phyloP scores from a whole-genome alignment of 1,140 invertebrate genomes.

The Phenacoccus solenopsis region DNA sequence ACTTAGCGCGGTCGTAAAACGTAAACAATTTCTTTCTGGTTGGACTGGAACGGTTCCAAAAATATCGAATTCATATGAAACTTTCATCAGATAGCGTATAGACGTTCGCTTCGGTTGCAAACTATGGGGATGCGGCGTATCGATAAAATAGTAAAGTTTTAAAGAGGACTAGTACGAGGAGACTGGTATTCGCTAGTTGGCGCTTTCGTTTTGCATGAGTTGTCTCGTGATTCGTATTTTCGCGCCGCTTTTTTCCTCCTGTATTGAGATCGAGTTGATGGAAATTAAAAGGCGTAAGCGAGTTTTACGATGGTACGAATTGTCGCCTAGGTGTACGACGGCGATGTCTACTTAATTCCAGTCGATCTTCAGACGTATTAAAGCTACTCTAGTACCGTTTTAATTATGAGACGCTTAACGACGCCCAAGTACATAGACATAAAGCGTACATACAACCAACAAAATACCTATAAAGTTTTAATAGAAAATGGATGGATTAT shows the following conservation, averaged over 20 bases:
- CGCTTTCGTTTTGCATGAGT: not conserved
- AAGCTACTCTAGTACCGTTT: not conserved
- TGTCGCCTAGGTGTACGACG: no score
- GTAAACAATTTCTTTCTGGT: not conserved
- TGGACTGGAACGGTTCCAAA: not conserved
- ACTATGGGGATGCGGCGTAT: no score
- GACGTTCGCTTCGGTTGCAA: no score
- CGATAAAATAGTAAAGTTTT: not conserved
- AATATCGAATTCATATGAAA: conserved; percentile 3
- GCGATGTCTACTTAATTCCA: no score
- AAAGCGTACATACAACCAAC: not conserved
- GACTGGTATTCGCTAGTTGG: not conserved
- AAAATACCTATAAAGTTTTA: not conserved
- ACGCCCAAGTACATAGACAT: no score
- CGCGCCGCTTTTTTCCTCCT: not conserved
- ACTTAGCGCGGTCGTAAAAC: not conserved
- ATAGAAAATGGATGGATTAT: not conserved
- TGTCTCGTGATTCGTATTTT: not conserved
- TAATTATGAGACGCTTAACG: not conserved
- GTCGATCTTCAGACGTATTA: no score
- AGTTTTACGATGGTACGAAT: not conserved
- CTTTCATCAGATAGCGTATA: not conserved
- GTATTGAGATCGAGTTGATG: no score
- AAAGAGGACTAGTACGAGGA: not conserved
- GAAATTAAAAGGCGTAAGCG: not conserved